A percentile compares a stretch with the other conserved stretches of the same genome.
Conservation (phyloP, 2,888 invertebrate species). For the Willowsia nigromaculata region DNA sequence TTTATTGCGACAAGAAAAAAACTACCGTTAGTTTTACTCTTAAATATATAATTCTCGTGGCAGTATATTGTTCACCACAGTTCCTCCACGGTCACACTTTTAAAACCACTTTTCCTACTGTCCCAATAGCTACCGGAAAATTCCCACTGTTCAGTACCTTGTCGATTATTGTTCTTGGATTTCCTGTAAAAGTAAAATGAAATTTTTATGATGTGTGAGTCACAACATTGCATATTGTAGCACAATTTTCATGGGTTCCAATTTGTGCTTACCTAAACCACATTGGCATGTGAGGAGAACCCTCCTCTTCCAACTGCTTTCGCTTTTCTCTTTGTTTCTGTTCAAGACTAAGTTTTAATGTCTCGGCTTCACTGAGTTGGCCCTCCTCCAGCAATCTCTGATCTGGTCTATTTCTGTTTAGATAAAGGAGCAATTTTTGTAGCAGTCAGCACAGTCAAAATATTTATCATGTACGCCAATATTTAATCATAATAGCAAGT, state of each 20-base stretch:
- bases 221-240: not conserved
- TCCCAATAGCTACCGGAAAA: conserved; percentile 90
- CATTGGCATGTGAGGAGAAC: conserved; percentile 80
- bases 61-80: conserved; percentile 83
- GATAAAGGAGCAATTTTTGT: not conserved
- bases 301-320: conserved; percentile 84
- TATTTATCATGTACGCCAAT: no score
- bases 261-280: conserved; percentile 88
- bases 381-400: conserved; percentile 88
- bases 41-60: conserved; percentile 9
- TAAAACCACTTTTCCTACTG: conserved; percentile 85
- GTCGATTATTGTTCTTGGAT: conserved; percentile 80
- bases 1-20: conserved; percentile 59
- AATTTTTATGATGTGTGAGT: not conserved
- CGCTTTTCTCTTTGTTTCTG: conserved; percentile 87
- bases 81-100: conserved; percentile 82
- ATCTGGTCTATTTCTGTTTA: conserved; percentile 86
- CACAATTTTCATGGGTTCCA: no score
- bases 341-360: conserved; percentile 86
- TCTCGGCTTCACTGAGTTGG: conserved; percentile 87
- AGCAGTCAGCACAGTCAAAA: no score
- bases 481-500: no score
- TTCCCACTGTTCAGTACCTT: conserved; percentile 86
- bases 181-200: conserved; percentile 80
- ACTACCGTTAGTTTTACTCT: not conserved